Evolutionary conservation across 2,888 invertebrate species (phyloP).

Genomic region (Caenorhabditis becei): DNA sequence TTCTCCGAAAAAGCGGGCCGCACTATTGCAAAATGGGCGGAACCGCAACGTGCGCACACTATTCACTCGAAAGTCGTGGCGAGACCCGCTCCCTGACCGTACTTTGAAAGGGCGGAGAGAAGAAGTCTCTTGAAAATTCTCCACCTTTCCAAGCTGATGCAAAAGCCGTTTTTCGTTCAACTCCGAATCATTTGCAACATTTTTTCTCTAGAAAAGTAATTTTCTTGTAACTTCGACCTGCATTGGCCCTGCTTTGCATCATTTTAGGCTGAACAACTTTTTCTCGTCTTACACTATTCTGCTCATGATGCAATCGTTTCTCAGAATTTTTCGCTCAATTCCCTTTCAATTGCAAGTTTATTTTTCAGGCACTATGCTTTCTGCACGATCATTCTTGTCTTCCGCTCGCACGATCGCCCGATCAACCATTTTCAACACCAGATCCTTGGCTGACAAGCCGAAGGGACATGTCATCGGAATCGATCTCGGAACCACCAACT

Average conservation of each 20-base stretch:
- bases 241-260: conserved; percentile 21
- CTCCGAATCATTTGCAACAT: conserved; percentile 6
- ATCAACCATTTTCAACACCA: conserved; percentile 49
- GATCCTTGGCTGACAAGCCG: conserved; percentile 65
- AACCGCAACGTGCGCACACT: conserved; percentile 33
- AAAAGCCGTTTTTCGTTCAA: conserved; percentile 29
- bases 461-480: conserved; percentile 85
- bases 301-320: conserved; percentile 53
- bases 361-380: conserved; percentile 62
- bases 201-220: neutral
- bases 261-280: neutral
- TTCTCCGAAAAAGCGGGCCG: conserved; percentile 35
- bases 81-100: conserved; percentile 47
- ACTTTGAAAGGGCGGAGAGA: conserved; percentile 60
- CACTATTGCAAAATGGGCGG: conserved; percentile 26
- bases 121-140: conserved; percentile 52
- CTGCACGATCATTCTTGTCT: conserved; percentile 64
- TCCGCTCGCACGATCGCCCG: conserved; percentile 59
- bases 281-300: conserved; percentile 1
- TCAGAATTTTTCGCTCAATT: neutral
- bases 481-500: too few species aligned
- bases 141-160: conserved; percentile 43
- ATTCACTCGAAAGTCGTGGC: conserved; percentile 21
- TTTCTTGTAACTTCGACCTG: neutral
- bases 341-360: neutral